phyloP scores from a whole-genome alignment of 2,797 vertebrate species.

The Bradypus variegatus region DNA sequence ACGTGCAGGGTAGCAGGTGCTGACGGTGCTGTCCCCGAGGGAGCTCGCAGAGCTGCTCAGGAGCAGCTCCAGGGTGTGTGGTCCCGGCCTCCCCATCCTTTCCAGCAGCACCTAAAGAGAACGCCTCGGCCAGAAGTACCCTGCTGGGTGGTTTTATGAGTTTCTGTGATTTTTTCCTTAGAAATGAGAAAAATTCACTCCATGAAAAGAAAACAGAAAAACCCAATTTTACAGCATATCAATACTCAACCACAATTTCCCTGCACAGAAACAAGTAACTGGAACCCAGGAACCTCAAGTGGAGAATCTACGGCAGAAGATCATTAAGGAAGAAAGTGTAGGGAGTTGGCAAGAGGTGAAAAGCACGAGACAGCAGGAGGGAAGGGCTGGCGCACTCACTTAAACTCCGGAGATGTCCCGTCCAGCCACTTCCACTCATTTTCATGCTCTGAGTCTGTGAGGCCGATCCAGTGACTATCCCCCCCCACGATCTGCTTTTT shows the following conservation, averaged over 20 bases:
- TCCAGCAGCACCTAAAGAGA: constrained; percentile 39
- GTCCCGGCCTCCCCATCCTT: not conserved
- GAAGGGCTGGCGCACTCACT: constrained; percentile 74
- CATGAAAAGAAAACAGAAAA: not conserved
- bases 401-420: constrained; percentile 81
- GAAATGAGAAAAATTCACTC: constrained; percentile 20
- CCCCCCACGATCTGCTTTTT: constrained; percentile 80
- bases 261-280: not conserved
- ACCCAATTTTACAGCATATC: rapidly evolving
- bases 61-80: not conserved
- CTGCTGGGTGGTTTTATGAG: not conserved
- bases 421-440: constrained; percentile 91
- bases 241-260: not conserved
- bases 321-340: not conserved
- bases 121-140: constrained; percentile 23
- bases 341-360: not conserved
- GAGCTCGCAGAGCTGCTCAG: not conserved
- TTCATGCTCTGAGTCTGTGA: constrained; percentile 85
- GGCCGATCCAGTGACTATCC: constrained; percentile 93
- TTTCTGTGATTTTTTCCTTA: not conserved
- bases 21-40: not conserved
- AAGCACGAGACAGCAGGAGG: not conserved
- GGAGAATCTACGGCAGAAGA: not conserved
- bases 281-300: not conserved
- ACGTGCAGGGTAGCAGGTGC: not conserved